These are phyloP conservation scores for Limulus polyphemus DNA, from an alignment of 2,888 invertebrate genomes.

Conservation along the genomic window DNA sequence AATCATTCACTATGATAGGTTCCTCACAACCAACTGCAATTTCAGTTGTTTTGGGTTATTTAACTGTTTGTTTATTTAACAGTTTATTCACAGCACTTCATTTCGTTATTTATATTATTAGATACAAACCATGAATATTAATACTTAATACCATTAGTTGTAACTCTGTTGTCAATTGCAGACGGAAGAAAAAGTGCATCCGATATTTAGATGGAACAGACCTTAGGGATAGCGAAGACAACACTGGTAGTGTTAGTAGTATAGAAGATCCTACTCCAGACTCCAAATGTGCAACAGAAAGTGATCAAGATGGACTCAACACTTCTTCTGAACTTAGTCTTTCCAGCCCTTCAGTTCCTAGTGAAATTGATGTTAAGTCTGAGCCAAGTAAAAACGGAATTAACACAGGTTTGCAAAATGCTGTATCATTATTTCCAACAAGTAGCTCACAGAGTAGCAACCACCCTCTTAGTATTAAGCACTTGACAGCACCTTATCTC, in stretches of 20 bases:
- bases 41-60: too few relatives aligned
- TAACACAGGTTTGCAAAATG: too few relatives aligned
- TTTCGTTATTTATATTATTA: too few relatives aligned
- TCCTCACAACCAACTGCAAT: too few relatives aligned
- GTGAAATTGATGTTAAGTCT: constrained; percentile 7
- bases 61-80: too few relatives aligned
- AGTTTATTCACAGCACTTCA: too few relatives aligned
- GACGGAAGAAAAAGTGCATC: constrained; percentile 95
- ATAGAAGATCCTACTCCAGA: constrained; percentile 45
- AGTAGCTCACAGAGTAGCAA: not conserved
- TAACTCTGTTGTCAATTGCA: constrained; percentile 37
- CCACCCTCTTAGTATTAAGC: constrained; percentile 27
- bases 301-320: not conserved
- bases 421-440: too few relatives aligned
- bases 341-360: constrained; percentile 29
- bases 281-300: constrained; percentile 40
- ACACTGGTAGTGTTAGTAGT: constrained; percentile 61
- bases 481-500: constrained; percentile 8
- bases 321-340: constrained; percentile 29
- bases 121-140: too few relatives aligned
- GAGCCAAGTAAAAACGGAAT: too few relatives aligned
- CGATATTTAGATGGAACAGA: constrained; percentile 70
- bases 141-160: too few relatives aligned
- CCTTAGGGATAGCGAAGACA: constrained; percentile 40
- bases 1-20: too few relatives aligned